phyloP scores from a whole-genome alignment of 2,888 invertebrate genomes.

The Philhelius pedissequus region DNA sequence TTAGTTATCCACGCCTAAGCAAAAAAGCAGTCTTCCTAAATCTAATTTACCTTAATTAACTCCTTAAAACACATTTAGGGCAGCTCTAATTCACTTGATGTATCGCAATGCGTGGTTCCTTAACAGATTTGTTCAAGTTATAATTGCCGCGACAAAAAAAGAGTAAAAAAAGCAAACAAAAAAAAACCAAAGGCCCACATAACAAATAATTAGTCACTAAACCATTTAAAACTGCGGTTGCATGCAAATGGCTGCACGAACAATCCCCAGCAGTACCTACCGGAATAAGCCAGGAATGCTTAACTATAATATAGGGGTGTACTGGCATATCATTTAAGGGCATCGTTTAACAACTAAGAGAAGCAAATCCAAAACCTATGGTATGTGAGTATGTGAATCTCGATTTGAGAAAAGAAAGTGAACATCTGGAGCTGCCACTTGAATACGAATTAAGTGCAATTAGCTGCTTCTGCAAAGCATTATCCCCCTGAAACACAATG shows the following conservation, averaged over 20 bases:
- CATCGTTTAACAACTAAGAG: slow-evolving; percentile 9
- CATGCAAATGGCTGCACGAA: slow-evolving; percentile 46
- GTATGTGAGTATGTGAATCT: not conserved
- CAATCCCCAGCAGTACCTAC: not conserved
- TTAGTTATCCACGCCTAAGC: too few species aligned
- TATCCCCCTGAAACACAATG: slow-evolving; percentile 8
- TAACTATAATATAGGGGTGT: slow-evolving; percentile 34
- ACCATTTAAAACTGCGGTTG: slow-evolving; percentile 24
- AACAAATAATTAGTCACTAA: slow-evolving; percentile 51
- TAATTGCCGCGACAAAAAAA: not conserved
- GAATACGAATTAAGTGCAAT: slow-evolving; percentile 67
- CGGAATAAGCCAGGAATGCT: slow-evolving; percentile 28
- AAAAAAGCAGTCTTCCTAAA: too few species aligned
- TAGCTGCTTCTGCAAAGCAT: slow-evolving; percentile 34
- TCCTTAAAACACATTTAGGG: not conserved
- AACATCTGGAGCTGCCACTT: slow-evolving; percentile 39
- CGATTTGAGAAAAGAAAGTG: not conserved
- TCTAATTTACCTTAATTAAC: too few species aligned
- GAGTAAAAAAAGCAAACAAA: not conserved
- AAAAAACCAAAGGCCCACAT: not conserved
- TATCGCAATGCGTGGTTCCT: not conserved
- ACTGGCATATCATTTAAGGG: slow-evolving; percentile 63
- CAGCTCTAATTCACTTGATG: not conserved
- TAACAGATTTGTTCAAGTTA: not conserved
- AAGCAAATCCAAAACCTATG: slow-evolving; percentile 23